Base-by-base conservation (phyloP, 2,113 vertebrate species). In the Microtus richardsoni region DNA sequence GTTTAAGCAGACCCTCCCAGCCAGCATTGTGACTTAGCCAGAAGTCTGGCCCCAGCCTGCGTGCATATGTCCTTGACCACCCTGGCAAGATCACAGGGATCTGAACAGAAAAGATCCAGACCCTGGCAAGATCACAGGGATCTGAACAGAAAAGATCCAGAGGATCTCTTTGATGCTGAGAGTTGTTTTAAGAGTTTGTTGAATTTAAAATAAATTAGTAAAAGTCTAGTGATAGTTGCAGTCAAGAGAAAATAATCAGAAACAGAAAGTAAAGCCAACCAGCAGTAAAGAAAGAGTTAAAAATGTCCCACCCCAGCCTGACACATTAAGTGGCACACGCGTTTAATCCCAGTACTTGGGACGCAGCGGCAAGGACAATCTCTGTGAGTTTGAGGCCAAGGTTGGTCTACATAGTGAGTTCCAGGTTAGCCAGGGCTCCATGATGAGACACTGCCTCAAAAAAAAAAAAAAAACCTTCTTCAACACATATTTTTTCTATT, bases 271-370 rank as follows among this genome's bases (percentile, higher is more conserved):
- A 60, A 1, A 19, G 84, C 39, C 91, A 85, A 94, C 74, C 44
- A 77, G 66, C 91, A 62, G 39, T 91, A 52, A 92, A 92, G 82
- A 52, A 74, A 88, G 78, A 94, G n/a, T 88, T 90, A 41, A 90
- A 89, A 75, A 89, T 58, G 80, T 85, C 84, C 75, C 70, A 60
- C 5, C 7, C 79, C 52, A 39, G 54, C 36, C 79, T 39, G 36
- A 82, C 6, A 2, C 7, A 82, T n/a, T 82, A 36, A 16, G 36
- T 26, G 12, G 6, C 2, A 60, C 6, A 60, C 0, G 4, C 79
- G 36, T 60, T 82, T 82, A 39, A 60, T 60, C 36, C 79, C n/a
- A 60, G 52, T 28, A 16, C 79, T 39, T 58, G 54, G 79, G 52
- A 26, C 24, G 22, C 54, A 60, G 21, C 16, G 54, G 12, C 11